Evolutionary conservation across 1,140 invertebrate genomes (phyloP), one percentile per base, ranked within the genome.

Genomic region (Scaptomyza hsui): DNA sequence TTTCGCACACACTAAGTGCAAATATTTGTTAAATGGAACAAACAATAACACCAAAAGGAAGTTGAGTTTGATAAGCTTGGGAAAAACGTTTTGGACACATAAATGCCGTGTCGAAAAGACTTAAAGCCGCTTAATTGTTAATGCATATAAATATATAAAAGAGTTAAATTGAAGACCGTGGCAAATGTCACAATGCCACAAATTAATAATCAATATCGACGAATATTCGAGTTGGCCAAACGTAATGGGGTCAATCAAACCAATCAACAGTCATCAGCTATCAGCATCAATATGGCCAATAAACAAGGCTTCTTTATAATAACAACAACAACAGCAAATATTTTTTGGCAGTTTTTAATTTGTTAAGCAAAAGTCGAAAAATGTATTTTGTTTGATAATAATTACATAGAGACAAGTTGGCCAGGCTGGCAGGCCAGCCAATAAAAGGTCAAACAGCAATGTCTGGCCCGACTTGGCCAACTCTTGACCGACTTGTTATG

Each of bases 401-500:
- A 85, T 85, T 85, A 85, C 69, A 72, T 21, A 53, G 53, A 67
- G 53, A 67, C 48, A 59, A 60, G 53, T 67, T 72, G 41, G 60
- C 59, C 41, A 56, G 53, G 18, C 76, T 51, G 61, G n/a, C 3
- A n/a, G 32, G 12, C 49, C 60, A 68, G 74, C 71, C 61, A 85
- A 85, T 81, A 85, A 85, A 85, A 85, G 81, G 81, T 85, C 81
- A 85, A 85, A 85, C 81, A 53, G 62, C 80, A 85, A 85, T 86
- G 77, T 85, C 81, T 85, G 64, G 69, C 72, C 57, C 49, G 52
- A 57, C 52, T 60, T 49, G 55, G 55, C 75, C 61, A 1, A 29
- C 73, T 77, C 81, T 85, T 85, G 81, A 85, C 81, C 81, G 81
- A 85, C 81, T 85, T 85, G 82, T 85, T 85, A 85, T 85, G 81